Base-by-base conservation (phyloP, 2,797 vertebrate species). In the Pangasius krempfi region DNA sequence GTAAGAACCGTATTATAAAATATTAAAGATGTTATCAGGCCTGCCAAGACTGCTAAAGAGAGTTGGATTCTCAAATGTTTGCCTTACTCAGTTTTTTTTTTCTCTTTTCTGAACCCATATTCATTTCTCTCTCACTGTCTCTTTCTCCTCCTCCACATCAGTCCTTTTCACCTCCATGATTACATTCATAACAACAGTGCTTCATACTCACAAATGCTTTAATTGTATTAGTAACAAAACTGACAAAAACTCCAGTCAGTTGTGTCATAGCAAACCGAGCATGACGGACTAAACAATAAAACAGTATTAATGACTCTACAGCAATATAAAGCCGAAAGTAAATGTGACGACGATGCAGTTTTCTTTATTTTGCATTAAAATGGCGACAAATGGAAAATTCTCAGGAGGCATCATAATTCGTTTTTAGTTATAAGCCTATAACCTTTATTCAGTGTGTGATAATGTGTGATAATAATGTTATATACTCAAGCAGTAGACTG, bases 11-110 rank as follows among this genome's bases (percentile, higher is more conserved):
- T 95, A 93, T 93, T 95, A 96, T 96, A 93, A 97, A 96, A 96
- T 96, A 96, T 97, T 95, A 95, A 96, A 96, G 94, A 95, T 95
- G 94, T 94, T 96, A 96, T 96, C 94, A 78, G 91, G 87, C 84
- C 92, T 91, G 91, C 88, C 88, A 94, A 92, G 93, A 94, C 92
- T 94, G 91, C 90, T 92, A 93, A 94, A 91, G 88, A 92, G 84
- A 94, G 89, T 91, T 44, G 20, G 86, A 90, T 88, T 93, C 66
- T 80, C 44, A 73, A 54, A 44, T 6, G 25, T 44, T 81, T 83
- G 13, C 54, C 52, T 73, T 64, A 52, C 44, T 89, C 33, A 12
- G 27, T 44, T 20, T 83, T 54, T 91, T 72, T 87, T 87, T 80
- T 85, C 44, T 70, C 88, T 88, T 84, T 86, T 72, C 47, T 79